phyloP scores from a whole-genome alignment of 2,113 vertebrate species.

The Upupa epops region DNA sequence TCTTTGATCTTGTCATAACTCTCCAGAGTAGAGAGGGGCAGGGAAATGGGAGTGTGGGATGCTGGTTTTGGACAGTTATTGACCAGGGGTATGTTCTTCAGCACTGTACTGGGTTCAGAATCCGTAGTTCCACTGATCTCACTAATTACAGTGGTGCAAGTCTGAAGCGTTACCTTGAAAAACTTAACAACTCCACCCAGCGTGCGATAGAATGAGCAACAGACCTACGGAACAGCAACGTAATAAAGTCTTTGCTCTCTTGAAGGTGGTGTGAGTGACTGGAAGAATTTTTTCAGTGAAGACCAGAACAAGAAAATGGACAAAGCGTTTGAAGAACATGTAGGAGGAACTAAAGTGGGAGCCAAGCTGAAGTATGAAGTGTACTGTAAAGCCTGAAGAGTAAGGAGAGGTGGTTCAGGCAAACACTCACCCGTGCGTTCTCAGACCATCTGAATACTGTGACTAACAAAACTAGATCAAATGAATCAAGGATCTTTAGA shows the following conservation, averaged over 20 bases:
- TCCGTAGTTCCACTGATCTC: background rate
- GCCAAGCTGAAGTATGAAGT: slow-evolving; percentile 71
- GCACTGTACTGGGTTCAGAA: background rate
- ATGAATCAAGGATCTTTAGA: background rate
- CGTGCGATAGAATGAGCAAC: background rate
- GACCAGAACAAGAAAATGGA: slow-evolving; percentile 81
- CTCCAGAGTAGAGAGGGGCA: background rate
- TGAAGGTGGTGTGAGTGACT: slow-evolving; percentile 77
- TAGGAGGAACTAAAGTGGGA: slow-evolving; percentile 77
- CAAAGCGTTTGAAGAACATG: slow-evolving; percentile 66
- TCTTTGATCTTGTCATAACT: background rate
- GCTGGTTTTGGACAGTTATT: background rate
- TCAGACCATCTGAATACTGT: background rate
- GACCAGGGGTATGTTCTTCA: background rate
- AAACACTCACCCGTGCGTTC: background rate
- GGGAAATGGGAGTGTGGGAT: background rate
- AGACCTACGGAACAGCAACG: background rate
- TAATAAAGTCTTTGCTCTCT: background rate
- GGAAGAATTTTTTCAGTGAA: slow-evolving; percentile 79
- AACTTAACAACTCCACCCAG: background rate
- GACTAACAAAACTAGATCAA: background rate
- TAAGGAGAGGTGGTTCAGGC: background rate
- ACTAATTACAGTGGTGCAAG: background rate
- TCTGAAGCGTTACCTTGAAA: background rate
- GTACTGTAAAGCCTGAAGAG: slow-evolving; percentile 69